Percentiles rank a stretch among this genome's conserved stretches.
Conservation (phyloP, 2,113 vertebrate genomes). For the Platysteira castanea region DNA sequence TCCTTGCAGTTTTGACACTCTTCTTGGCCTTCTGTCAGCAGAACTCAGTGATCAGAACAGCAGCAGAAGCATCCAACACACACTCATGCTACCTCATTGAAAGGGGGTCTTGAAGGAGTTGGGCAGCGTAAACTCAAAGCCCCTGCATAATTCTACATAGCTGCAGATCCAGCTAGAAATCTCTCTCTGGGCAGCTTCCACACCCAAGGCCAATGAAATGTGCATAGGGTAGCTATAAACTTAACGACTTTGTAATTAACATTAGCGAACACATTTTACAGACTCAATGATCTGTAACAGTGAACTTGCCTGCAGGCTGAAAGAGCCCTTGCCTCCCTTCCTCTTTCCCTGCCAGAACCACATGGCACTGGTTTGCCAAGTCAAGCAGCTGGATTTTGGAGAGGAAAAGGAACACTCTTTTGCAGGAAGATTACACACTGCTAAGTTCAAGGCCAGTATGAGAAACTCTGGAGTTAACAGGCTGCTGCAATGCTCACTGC, state of each 20-base stretch:
- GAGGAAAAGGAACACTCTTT: not conserved
- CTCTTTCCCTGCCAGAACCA: not conserved
- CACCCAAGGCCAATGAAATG: not conserved
- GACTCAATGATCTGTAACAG: slow-evolving; percentile 17
- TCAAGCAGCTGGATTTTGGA: not conserved
- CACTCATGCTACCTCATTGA: not conserved
- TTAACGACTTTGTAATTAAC: slow-evolving; percentile 36
- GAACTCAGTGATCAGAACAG: not conserved
- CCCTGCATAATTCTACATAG: not conserved
- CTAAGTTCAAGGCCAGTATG: not conserved
- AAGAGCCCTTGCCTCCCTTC: not conserved
- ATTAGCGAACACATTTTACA: slow-evolving; percentile 39
- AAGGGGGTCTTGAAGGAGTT: not conserved
- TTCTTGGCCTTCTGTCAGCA: not conserved
- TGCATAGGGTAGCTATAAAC: not conserved
- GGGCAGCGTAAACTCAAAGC: not conserved
- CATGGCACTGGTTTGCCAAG: not conserved
- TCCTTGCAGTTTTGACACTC: not conserved
- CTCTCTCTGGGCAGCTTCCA: not conserved
- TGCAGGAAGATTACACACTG: not conserved
- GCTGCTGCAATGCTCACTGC: not conserved
- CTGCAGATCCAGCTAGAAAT: not conserved
- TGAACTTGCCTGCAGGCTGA: not conserved
- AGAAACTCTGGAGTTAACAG: not conserved
- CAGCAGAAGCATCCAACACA: not conserved